phyloP scores from a whole-genome alignment of 2,797 vertebrate species.

The Cyclopterus lumpus region DNA sequence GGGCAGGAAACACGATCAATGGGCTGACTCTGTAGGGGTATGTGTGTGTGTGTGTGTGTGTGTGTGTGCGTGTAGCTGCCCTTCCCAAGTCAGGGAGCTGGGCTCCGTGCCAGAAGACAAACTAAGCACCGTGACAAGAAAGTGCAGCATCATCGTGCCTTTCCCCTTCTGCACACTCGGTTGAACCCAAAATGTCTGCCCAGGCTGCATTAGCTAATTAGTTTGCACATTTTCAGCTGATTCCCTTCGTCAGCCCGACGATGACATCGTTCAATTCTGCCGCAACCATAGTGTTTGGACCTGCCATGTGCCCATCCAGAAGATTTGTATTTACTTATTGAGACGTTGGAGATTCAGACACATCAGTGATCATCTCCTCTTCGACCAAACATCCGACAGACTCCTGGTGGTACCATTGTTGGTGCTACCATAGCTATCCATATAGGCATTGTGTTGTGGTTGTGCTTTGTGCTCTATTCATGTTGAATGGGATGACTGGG shows the following conservation, averaged over 20 bases:
- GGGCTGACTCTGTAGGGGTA: conserved; percentile 22
- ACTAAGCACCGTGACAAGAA: conserved; percentile 57
- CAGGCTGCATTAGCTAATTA: conserved; percentile 81
- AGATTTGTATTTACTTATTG: not conserved
- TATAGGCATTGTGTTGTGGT: not conserved
- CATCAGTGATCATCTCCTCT: not conserved
- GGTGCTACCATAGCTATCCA: not conserved
- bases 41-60: conserved; percentile 15
- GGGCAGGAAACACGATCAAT: conserved; percentile 53
- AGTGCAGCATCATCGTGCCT: conserved; percentile 70
- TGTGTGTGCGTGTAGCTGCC: conserved; percentile 26
- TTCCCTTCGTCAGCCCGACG: conserved; percentile 25
- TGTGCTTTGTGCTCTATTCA: not conserved
- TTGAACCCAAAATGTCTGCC: conserved; percentile 53
- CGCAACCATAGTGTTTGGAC: not conserved
- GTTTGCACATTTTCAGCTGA: conserved; percentile 55
- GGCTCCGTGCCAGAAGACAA: conserved; percentile 55
- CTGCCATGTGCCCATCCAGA: not conserved
- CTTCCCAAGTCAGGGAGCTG: conserved; percentile 40
- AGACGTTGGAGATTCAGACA: not conserved
- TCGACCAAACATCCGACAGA: not conserved
- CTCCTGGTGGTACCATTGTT: not conserved
- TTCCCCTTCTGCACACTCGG: conserved; percentile 41
- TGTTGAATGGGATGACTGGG: not conserved
- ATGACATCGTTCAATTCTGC: conserved; percentile 13